phyloP scores from a whole-genome alignment of 2,888 invertebrate species.

The Cheilosia variabilis region DNA sequence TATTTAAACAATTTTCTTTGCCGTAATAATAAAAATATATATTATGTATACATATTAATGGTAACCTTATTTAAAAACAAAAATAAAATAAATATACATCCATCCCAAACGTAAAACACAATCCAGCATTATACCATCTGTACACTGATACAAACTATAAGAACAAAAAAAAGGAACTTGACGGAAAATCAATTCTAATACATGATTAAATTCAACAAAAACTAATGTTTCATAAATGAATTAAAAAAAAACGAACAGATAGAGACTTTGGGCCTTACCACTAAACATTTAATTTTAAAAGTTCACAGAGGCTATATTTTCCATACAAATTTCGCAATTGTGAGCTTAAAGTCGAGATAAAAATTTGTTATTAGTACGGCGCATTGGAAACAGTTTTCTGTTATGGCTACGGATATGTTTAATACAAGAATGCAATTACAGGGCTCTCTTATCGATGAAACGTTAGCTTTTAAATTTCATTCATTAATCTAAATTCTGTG shows the following conservation, averaged over 20 bases:
- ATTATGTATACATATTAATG: slow-evolving; percentile 74
- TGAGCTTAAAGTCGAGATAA: too few species aligned
- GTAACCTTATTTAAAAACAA: slow-evolving; percentile 43
- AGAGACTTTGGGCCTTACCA: background rate
- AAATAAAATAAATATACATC: slow-evolving; percentile 54
- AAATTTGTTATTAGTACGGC: too few species aligned
- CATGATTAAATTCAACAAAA: background rate
- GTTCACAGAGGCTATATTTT: too few species aligned
- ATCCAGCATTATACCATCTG: slow-evolving; percentile 40
- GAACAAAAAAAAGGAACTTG: background rate
- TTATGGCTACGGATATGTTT: too few species aligned
- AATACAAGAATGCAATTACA: too few species aligned
- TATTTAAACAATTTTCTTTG: slow-evolving; percentile 69
- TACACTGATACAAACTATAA: slow-evolving; percentile 55
- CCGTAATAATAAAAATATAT: slow-evolving; percentile 56
- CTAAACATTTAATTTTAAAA: too few species aligned
- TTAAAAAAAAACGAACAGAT: background rate
- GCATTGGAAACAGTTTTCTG: too few species aligned
- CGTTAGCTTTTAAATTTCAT: too few species aligned
- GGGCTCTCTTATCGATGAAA: too few species aligned
- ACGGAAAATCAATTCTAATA: slow-evolving; percentile 6
- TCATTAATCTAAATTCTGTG: too few species aligned
- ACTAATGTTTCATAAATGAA: background rate
- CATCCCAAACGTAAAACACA: slow-evolving; percentile 25
- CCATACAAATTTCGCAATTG: too few species aligned